phyloP scores from a whole-genome alignment of 1,140 invertebrate genomes.

The Chironomus tepperi region DNA sequence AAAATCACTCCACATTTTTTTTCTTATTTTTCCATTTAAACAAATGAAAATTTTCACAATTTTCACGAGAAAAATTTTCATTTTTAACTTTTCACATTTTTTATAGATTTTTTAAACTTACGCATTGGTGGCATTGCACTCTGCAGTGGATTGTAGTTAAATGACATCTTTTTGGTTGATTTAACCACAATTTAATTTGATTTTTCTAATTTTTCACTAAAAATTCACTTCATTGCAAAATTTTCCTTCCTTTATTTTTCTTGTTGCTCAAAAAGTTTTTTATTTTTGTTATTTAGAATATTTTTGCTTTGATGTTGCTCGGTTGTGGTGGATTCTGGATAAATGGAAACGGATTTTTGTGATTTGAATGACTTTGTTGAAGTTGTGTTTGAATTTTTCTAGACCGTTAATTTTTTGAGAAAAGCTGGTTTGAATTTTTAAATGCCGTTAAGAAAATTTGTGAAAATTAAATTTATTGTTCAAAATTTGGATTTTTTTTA shows the following conservation, averaged over 20 bases:
- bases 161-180: background rate
- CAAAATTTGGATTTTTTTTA: too few relatives aligned
- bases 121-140: constrained; percentile 13
- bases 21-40: background rate
- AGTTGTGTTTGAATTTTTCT: background rate
- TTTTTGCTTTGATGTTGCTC: background rate
- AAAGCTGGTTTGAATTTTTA: too few relatives aligned
- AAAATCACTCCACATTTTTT: too few relatives aligned
- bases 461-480: too few relatives aligned
- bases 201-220: background rate
- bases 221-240: background rate
- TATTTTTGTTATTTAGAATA: background rate
- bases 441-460: too few relatives aligned
- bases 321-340: background rate
- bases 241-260: background rate
- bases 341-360: too few relatives aligned
- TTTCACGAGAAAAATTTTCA: background rate
- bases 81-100: background rate
- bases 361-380: background rate
- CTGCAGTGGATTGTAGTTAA: background rate
- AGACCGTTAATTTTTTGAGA: background rate
- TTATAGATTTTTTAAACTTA: background rate
- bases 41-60: background rate
- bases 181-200: too few relatives aligned
- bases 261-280: background rate